Base-by-base conservation (phyloP, 2,888 invertebrate genomes). In the Acheta domesticus region DNA sequence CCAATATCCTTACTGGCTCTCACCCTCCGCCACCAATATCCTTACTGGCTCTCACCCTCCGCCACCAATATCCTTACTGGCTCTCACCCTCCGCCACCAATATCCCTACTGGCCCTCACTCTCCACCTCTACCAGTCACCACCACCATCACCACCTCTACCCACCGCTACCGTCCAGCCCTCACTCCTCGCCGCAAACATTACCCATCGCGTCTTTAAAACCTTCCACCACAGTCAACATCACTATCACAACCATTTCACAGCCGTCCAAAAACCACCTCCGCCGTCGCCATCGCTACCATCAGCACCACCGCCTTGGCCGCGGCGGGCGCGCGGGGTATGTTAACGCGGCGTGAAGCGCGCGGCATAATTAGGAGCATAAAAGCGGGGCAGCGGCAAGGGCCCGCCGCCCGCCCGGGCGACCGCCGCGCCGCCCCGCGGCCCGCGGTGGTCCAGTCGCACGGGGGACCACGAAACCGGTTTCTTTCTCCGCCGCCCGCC, bases 261-360 rank as follows among this genome's bases (percentile, higher is more conserved):
- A 5, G 36, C 36, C 36, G 0, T 36, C 8, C 36, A 36, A 8
- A 36, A n/a, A n/a, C n/a, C n/a, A 8, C 36, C 36, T 8, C 36
- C 36, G 5, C 62, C 62, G n/a, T 8, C 12, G 16, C 62, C 36
- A 62, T n/a, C 16, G 62, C 62, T 62, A 62, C 62, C 62, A 19
- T 8, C 62, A 36, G 36, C 36, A 5, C 36, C 36, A 8, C 62
- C 62, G 2, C 5, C 62, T 12, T 16, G 4, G 62, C n/a, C 5
- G 62, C 11, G 14, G 62, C n/a, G 16, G 62, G 16, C 62, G 62
- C 62, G n/a, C n/a, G 62, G 62, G n/a, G 62, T 14, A 62, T 62
- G n/a, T 62, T 62, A 62, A 62, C 14, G n/a, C 62, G 62, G 62
- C n/a, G 62, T 62, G 62, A 62, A 62, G 62, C 62, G 62, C 62